A percentile compares a stretch with the other conserved stretches of the same genome.
Conservation (phyloP, 2,113 vertebrate species). For the Campylorhamphus procurvoides region DNA sequence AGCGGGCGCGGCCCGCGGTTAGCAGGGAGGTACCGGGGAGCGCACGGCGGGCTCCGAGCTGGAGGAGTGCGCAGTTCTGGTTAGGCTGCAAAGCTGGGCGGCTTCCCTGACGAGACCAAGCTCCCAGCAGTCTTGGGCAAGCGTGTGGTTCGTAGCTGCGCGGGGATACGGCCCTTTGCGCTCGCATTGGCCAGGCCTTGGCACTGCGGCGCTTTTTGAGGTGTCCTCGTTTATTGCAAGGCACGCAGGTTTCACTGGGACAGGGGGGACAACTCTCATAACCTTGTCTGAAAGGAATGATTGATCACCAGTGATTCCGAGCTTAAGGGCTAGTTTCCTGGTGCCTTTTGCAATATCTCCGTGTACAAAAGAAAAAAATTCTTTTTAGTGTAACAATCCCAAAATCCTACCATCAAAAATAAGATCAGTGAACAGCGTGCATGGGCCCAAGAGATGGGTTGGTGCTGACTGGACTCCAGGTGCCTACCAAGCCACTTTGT, state of each 20-base stretch:
- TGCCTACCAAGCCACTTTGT: no score
- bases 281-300: not conserved
- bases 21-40: no score
- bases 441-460: not conserved
- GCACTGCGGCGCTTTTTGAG: not conserved
- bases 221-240: not conserved
- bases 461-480: no score
- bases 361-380: not conserved
- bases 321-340: not conserved
- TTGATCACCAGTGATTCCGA: not conserved
- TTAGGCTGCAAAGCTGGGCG: not conserved
- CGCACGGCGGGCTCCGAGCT: accelerated
- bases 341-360: not conserved
- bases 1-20: no score
- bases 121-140: no score
- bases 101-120: no score
- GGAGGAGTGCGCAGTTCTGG: accelerated
- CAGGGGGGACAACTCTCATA: not conserved
- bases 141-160: accelerated
- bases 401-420: not conserved
- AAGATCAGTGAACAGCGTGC: not conserved
- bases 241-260: not conserved
- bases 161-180: accelerated
- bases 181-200: accelerated
- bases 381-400: not conserved